Base-by-base conservation (phyloP, 2,113 vertebrate genomes). In the Gobiocypris rarus region DNA sequence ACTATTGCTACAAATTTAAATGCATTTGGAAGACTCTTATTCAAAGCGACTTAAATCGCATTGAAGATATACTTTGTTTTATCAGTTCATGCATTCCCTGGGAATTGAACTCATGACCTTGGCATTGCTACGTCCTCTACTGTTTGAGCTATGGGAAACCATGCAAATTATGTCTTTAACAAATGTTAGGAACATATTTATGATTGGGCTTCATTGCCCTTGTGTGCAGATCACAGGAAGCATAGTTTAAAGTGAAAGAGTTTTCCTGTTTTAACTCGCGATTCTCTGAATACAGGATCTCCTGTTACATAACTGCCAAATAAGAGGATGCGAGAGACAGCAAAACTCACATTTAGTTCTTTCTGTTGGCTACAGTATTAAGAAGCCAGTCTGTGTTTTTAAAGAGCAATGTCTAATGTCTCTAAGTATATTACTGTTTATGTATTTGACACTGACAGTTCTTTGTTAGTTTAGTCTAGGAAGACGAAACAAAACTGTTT, bases 401-500 rank as follows among this genome's bases (percentile, higher is more conserved):
- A 41, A 38, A 24, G 34, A 61, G 54, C 28, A 48, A 63, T 45
- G 56, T 10, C 28, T 61, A n/a, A 34, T 24, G 34, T 28, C 74
- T 56, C 48, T 45, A n/a, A 61, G n/a, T 6, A 78, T n/a, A 17
- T 45, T 38, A 61, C 15, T 24, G 56, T 45, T 24, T 63, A n/a
- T 34, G 43, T 15, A 59, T 61, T 17, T 52, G 52, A 75, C 15
- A 63, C 43, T 54, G 54, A 61, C 43, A 56, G 78, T 67, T 38
- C 75, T 65, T 80, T 80, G 13, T 75, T 38, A 11, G 69, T 87
- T 87, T 87, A 70, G 84, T 83, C 69, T 87, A 82, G 7, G 8
- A 71, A 41, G 67, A 80, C 56, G 34, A 83, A 83, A 87, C 78
- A 70, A 79, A 77, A 63, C 63, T 83, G 48, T 85, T 79, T 79